Conservation (phyloP, 2,113 vertebrate species). For the Bettongia penicillata region DNA sequence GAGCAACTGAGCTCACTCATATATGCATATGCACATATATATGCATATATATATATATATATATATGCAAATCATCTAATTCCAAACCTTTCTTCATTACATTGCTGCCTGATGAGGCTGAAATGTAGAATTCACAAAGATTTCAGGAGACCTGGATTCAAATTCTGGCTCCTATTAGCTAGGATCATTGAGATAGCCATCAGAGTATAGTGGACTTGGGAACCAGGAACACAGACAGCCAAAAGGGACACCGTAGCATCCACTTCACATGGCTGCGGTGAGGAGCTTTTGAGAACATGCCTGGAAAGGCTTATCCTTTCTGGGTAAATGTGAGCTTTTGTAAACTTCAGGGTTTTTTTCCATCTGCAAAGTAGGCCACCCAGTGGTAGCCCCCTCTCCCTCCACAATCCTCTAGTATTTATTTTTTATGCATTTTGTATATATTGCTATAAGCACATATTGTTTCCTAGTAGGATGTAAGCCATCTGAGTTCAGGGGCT, state of each 20-base stretch:
- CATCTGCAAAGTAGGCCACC: background rate
- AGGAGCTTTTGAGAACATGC: background rate
- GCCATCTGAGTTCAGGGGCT: background rate
- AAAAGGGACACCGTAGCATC: background rate
- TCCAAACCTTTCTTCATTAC: background rate
- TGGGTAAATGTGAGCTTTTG: background rate
- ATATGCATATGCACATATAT: no score
- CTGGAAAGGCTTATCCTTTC: background rate
- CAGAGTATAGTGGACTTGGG: background rate
- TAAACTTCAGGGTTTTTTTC: background rate
- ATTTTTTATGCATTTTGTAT: background rate
- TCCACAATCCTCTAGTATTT: background rate
- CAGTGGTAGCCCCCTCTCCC: background rate
- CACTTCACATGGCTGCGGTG: background rate
- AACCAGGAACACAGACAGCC: no score
- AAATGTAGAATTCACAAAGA: background rate
- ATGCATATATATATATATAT: no score
- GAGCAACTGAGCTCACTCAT: no score
- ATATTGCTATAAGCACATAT: background rate
- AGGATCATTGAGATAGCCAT: background rate
- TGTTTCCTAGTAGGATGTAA: background rate
- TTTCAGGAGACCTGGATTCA: background rate
- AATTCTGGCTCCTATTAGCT: background rate
- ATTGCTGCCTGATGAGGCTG: background rate
- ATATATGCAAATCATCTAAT: background rate